phyloP scores from a whole-genome alignment of 2,888 invertebrate species.

The Spilarctia lutea region DNA sequence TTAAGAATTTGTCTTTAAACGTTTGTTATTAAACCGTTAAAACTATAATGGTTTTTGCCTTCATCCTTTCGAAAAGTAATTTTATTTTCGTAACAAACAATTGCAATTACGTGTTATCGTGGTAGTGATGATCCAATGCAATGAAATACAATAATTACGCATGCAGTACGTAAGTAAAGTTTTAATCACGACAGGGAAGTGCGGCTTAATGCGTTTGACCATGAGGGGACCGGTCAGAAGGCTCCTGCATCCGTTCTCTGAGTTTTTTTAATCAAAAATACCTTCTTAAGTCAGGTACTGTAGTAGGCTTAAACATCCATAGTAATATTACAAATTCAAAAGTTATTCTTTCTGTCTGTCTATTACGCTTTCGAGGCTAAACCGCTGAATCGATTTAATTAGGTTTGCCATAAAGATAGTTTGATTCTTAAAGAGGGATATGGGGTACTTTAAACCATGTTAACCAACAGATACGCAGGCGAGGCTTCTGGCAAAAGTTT shows the following conservation, averaged over 20 bases:
- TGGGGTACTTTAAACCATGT: no score
- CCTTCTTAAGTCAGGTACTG: not conserved
- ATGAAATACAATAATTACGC: slow-evolving; percentile 34
- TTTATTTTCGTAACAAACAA: slow-evolving; percentile 11
- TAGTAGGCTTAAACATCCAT: not conserved
- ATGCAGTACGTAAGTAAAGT: slow-evolving; percentile 31
- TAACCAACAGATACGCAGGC: no score
- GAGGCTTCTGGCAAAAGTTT: no score
- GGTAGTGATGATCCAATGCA: slow-evolving; percentile 21
- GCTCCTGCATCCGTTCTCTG: slow-evolving; percentile 30
- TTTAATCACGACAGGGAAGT: slow-evolving; percentile 42
- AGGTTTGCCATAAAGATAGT: no score
- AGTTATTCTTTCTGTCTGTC: no score
- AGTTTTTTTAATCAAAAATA: slow-evolving; percentile 5
- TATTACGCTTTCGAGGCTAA: no score
- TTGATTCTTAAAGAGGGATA: no score
- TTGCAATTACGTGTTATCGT: slow-evolving; percentile 36
- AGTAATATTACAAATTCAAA: no score
- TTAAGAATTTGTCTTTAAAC: slow-evolving; percentile 13
- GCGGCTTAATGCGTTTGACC: slow-evolving; percentile 42
- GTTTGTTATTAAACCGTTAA: slow-evolving; percentile 13
- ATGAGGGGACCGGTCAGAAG: slow-evolving; percentile 35
- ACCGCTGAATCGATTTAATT: no score
- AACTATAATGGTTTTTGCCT: slow-evolving; percentile 17
- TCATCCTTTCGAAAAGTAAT: slow-evolving; percentile 19